Evolutionary conservation across 2,113 vertebrate species (phyloP).

Genomic region (Bostrychus sinensis): DNA sequence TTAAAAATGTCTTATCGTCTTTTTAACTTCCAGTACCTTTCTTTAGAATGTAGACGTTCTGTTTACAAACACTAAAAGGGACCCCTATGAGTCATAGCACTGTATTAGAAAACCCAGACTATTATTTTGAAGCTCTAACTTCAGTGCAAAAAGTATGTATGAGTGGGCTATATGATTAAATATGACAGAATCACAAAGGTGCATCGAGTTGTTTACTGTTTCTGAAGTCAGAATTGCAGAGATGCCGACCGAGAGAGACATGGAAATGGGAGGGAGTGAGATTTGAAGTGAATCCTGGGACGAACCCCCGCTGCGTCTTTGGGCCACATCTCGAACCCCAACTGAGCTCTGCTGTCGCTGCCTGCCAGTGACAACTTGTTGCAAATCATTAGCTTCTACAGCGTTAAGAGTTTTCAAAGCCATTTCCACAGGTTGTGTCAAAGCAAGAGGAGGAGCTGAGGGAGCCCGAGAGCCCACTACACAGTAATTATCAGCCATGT

Average conservation of each 20-base stretch:
- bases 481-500: conserved; percentile 43
- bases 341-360: conserved; percentile 41
- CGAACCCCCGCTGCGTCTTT: conserved; percentile 41
- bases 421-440: conserved; percentile 30
- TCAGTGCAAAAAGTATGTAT: background rate
- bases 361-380: conserved; percentile 55
- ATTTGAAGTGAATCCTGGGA: conserved; percentile 46
- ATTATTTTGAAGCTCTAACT: background rate
- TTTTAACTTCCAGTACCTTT: too few relatives aligned
- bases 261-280: conserved; percentile 36
- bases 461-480: conserved; percentile 3
- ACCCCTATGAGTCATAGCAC: background rate
- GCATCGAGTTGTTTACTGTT: conserved; percentile 16
- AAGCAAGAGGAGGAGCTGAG: conserved; percentile 29
- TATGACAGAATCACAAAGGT: conserved; percentile 14
- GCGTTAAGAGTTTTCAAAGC: conserved; percentile 25
- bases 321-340: conserved; percentile 50
- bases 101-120: background rate
- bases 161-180: conserved; percentile 6
- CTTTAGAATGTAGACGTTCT: too few relatives aligned
- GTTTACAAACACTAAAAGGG: too few relatives aligned
- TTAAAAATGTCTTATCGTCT: too few relatives aligned
- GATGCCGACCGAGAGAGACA: background rate
- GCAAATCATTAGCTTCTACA: conserved; percentile 59
- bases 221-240: conserved; percentile 17